Conservation (phyloP, 2,797 vertebrate genomes). For the Phoxinus dragarum region DNA sequence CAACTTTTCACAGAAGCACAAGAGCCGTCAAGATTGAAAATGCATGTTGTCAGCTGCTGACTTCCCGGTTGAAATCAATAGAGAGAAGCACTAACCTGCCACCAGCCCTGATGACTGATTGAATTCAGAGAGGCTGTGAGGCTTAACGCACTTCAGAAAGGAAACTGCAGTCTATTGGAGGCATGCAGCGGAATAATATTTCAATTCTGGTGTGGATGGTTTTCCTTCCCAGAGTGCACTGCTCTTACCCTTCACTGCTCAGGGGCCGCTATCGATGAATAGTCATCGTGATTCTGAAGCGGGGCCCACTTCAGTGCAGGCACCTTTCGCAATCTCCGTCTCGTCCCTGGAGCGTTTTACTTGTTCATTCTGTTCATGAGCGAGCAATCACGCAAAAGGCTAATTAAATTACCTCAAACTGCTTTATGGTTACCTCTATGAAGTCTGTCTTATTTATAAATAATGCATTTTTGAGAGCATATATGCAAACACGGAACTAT, state of each 20-base stretch:
- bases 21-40: conserved; percentile 61
- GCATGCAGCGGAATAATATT: conserved; percentile 60
- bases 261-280: conserved; percentile 29
- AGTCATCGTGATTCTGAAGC: conserved; percentile 49
- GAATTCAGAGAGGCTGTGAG: conserved; percentile 71
- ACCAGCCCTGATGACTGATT: conserved; percentile 68
- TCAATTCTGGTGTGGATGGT: conserved; percentile 32
- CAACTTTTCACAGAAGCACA: conserved; percentile 63
- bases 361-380: conserved; percentile 19
- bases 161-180: conserved; percentile 60
- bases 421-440: conserved; percentile 15
- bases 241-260: conserved; percentile 42
- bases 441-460: not conserved
- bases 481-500: not conserved
- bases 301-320: conserved; percentile 28
- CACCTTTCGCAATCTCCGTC: conserved; percentile 29
- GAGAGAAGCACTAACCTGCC: conserved; percentile 64
- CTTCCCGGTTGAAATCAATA: conserved; percentile 67
- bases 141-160: conserved; percentile 69
- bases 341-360: conserved; percentile 29
- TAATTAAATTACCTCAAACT: conserved; percentile 56
- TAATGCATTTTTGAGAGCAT: not conserved
- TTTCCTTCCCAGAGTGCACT: conserved; percentile 46
- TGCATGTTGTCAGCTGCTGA: conserved; percentile 58
- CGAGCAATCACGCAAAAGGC: conserved; percentile 34